Evolutionary conservation across 2,113 vertebrate genomes (phyloP).

Genomic region (Gnathonemus echidnorhynchus): DNA sequence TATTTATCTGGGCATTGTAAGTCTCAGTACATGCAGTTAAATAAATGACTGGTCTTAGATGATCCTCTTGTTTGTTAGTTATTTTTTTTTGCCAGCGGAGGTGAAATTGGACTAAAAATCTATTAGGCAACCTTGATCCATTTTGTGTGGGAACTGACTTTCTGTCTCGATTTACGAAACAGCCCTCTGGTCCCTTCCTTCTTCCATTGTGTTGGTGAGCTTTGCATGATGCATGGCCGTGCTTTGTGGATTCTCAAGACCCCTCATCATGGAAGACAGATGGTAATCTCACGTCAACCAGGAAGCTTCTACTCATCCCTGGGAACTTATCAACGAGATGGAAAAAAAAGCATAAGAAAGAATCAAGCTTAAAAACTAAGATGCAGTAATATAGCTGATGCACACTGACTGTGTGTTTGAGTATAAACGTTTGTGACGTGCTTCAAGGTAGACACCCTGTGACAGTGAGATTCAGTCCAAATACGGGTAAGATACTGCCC

Average conservation of each 20-base stretch:
- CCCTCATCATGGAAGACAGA: neutral
- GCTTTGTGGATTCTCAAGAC: too few relatives aligned
- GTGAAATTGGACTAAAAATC: constrained; percentile 51
- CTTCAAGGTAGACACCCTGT: neutral
- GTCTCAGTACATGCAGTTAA: neutral
- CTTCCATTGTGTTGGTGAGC: neutral
- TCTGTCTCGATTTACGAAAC: constrained; percentile 36
- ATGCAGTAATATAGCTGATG: neutral
- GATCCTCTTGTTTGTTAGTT: neutral
- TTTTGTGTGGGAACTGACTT: constrained; percentile 29
- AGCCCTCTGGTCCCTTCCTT: constrained; percentile 16
- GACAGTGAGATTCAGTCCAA: neutral
- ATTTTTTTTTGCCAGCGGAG: constrained; percentile 19
- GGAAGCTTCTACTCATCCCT: neutral
- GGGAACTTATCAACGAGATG: neutral
- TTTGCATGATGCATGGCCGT: neutral
- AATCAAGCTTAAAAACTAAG: neutral
- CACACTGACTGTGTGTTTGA: neutral
- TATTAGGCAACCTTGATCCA: constrained; percentile 42
- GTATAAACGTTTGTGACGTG: neutral
- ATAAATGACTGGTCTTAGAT: neutral
- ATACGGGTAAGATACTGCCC: neutral
- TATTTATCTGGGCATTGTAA: neutral
- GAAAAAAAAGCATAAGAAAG: neutral
- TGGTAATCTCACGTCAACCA: neutral